These are phyloP conservation scores for Phylloscopus collybita DNA, from an alignment of 2,797 vertebrate genomes.

Conservation along the genomic window DNA sequence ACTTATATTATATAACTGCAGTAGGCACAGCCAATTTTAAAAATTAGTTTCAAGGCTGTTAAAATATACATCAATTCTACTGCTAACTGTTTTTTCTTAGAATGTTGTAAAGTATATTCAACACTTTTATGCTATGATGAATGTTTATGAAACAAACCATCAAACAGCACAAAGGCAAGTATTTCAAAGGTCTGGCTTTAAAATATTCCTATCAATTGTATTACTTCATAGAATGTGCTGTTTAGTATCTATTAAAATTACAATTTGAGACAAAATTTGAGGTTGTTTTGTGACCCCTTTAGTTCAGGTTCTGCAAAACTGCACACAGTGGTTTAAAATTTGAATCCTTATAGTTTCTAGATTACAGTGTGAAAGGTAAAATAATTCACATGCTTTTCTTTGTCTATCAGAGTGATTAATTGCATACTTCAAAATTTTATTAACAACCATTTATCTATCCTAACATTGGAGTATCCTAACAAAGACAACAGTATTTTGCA, in stretches of 20 bases:
- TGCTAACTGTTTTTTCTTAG: conserved; percentile 17
- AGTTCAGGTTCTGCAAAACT: not conserved
- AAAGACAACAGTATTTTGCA: conserved; percentile 50
- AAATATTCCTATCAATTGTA: not conserved
- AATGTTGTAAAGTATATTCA: not conserved
- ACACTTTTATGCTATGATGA: not conserved
- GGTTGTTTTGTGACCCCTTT: not conserved
- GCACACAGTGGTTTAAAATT: not conserved
- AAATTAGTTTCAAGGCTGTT: not conserved
- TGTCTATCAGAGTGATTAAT: not conserved
- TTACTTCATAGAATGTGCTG: not conserved
- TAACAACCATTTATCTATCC: not conserved
- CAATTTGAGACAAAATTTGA: not conserved
- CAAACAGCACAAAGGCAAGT: not conserved
- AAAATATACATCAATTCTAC: not conserved
- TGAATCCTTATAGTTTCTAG: not conserved
- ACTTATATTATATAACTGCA: not conserved
- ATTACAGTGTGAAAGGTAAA: not conserved
- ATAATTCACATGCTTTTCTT: not conserved
- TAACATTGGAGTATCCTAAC: not conserved
- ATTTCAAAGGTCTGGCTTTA: not conserved
- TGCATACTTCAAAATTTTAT: not conserved
- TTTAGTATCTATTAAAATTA: not conserved
- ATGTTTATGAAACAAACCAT: not conserved
- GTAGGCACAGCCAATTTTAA: not conserved